Conservation (phyloP, 2,888 invertebrate genomes). For the Drosophila neonasuta region DNA sequence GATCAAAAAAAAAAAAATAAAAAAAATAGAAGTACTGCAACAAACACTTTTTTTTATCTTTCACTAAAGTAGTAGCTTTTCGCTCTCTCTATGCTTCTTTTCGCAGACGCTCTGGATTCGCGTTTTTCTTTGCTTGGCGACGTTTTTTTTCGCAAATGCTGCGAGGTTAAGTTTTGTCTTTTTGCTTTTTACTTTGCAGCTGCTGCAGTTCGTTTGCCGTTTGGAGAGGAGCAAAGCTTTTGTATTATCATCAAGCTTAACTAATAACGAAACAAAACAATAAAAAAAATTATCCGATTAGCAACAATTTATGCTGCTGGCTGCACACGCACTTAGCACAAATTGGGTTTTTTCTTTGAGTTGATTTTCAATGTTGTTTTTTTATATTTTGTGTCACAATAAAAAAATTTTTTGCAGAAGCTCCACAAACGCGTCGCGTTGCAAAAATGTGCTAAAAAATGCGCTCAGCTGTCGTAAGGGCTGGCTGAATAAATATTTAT, state of each 20-base stretch:
- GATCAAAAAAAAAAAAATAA: constrained; percentile 5
- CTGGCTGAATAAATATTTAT: constrained; percentile 1
- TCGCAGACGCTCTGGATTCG: constrained; percentile 39
- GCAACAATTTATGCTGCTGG: constrained; percentile 48
- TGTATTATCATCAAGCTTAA: constrained; percentile 16
- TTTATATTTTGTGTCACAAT: constrained; percentile 61
- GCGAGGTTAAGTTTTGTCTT: constrained; percentile 73
- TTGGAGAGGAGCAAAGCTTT: constrained; percentile 35
- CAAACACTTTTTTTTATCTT: constrained; percentile 50
- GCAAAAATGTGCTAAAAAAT: constrained; percentile 54
- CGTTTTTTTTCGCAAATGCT: constrained; percentile 51
- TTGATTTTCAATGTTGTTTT: constrained; percentile 11
- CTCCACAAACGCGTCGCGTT: constrained; percentile 61
- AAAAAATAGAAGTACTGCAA: constrained; percentile 29
- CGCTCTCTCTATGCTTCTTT: constrained; percentile 23
- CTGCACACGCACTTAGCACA: constrained; percentile 47
- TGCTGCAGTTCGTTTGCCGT: constrained; percentile 42
- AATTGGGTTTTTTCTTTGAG: constrained; percentile 16
- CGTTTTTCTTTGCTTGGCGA: constrained; percentile 29
- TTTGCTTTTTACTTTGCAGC: constrained; percentile 50
- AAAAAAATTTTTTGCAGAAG: constrained; percentile 64
- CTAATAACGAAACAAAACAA: constrained; percentile 48
- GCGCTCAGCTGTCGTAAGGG: constrained; percentile 59
- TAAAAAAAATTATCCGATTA: constrained; percentile 45
- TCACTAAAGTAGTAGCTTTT: constrained; percentile 36